These are phyloP conservation scores for Gavia stellata DNA, from an alignment of 2,113 vertebrate species.

Conservation along the genomic window DNA sequence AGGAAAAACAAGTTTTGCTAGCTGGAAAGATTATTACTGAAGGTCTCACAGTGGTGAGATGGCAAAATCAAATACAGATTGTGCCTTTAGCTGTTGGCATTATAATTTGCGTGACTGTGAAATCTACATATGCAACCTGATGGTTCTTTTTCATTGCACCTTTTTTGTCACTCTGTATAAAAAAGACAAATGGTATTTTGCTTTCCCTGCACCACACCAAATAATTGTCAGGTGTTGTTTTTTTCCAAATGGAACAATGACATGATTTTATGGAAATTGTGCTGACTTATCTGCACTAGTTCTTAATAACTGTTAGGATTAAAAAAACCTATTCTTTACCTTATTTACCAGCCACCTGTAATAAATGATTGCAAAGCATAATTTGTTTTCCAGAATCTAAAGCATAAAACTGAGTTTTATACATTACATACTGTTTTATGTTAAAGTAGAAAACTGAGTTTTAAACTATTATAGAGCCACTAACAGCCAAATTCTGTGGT, in stretches of 20 bases:
- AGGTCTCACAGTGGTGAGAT: not conserved
- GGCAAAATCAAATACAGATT: slow-evolving; percentile 4
- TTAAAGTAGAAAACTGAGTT: not conserved
- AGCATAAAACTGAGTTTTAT: not conserved
- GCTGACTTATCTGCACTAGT: not conserved
- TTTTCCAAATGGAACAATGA: not conserved
- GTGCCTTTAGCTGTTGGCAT: not conserved
- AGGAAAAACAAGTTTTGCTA: not conserved
- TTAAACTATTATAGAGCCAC: not conserved
- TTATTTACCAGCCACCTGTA: not conserved
- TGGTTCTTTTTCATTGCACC: not conserved
- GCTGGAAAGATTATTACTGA: slow-evolving; percentile 4
- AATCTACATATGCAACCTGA: not conserved
- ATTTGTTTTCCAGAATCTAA: not conserved
- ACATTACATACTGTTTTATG: not conserved
- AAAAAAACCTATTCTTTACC: not conserved
- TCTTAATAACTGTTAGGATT: not conserved
- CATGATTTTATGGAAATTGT: not conserved
- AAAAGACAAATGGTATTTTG: not conserved
- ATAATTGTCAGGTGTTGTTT: not conserved
- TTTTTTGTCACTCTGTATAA: not conserved
- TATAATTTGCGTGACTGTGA: not conserved
- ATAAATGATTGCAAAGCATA: not conserved
- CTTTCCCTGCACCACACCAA: not conserved
- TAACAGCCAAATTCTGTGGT: not conserved